Conservation (phyloP, 2,888 invertebrate genomes). For the Macaria notata region DNA sequence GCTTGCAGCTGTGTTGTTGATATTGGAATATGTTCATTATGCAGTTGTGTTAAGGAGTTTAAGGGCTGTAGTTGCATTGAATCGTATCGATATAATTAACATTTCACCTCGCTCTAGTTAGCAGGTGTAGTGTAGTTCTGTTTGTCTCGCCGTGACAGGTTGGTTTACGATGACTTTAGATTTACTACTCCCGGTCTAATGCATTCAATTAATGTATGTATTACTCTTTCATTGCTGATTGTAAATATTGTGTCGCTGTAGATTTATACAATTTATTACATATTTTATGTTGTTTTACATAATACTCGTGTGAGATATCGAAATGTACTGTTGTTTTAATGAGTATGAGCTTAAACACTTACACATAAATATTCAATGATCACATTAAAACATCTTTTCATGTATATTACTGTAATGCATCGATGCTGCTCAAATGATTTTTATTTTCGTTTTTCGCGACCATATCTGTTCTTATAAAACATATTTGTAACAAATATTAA, state of each 20-base stretch:
- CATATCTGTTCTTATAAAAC: too few relatives aligned
- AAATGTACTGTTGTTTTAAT: too few relatives aligned
- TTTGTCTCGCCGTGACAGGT: slow-evolving; percentile 35
- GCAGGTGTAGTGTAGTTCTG: slow-evolving; percentile 45
- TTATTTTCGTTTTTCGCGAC: too few relatives aligned
- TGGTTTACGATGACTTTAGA: slow-evolving; percentile 29
- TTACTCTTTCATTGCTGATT: neutral
- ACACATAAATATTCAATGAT: too few relatives aligned
- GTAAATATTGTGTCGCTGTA: slow-evolving; percentile 8
- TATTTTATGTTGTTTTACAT: too few relatives aligned
- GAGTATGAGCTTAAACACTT: too few relatives aligned
- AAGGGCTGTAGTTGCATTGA: slow-evolving; percentile 29
- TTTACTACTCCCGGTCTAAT: slow-evolving; percentile 11
- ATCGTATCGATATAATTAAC: slow-evolving; percentile 60
- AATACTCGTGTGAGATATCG: too few relatives aligned
- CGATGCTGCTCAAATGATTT: too few relatives aligned
- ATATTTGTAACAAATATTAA: too few relatives aligned
- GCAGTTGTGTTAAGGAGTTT: slow-evolving; percentile 32
- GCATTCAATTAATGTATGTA: slow-evolving; percentile 9
- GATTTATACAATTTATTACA: too few relatives aligned
- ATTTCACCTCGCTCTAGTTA: slow-evolving; percentile 70
- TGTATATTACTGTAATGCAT: too few relatives aligned
- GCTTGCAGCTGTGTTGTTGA: slow-evolving; percentile 32
- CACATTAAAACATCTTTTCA: too few relatives aligned
- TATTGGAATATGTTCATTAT: slow-evolving; percentile 40